Evolutionary conservation across 2,888 invertebrate species (phyloP).

Genomic region (Drosophila anomelani): DNA sequence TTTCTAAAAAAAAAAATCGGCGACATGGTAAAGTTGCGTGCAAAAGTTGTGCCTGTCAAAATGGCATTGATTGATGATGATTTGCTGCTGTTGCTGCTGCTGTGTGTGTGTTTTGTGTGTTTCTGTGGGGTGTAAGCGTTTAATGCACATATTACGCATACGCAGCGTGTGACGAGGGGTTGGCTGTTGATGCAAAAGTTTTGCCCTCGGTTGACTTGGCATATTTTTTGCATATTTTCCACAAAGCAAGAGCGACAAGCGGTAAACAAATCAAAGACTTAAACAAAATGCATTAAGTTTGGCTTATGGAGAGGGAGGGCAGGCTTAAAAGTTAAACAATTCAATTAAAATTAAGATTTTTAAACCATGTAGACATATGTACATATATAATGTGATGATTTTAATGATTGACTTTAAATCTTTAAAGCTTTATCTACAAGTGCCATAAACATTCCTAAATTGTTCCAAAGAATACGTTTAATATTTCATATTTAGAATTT

Average conservation of each 20-base stretch:
- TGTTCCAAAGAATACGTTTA: not conserved
- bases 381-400: not conserved
- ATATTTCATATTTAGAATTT: not conserved
- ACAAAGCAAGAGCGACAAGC: conserved; percentile 35
- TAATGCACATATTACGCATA: conserved; percentile 74
- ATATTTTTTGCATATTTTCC: conserved; percentile 22
- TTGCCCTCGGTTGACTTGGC: conserved; percentile 28
- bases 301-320: not conserved
- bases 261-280: conserved; percentile 30
- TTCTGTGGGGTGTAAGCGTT: conserved; percentile 7
- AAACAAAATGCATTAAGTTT: conserved; percentile 40
- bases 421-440: too few relatives aligned
- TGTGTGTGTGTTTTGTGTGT: not conserved
- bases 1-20: not conserved
- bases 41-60: conserved; percentile 63
- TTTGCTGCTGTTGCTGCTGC: conserved; percentile 9
- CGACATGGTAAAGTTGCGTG: conserved; percentile 52
- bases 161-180: conserved; percentile 58
- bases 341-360: conserved; percentile 1
- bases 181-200: conserved; percentile 17
- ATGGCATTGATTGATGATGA: conserved; percentile 63
- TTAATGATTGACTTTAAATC: too few relatives aligned
- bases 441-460: too few relatives aligned
- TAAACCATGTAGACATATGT: not conserved
- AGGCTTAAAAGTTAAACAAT: conserved; percentile 16